Base-by-base conservation (phyloP, 1,140 invertebrate genomes). In the Nylanderia fulva region DNA sequence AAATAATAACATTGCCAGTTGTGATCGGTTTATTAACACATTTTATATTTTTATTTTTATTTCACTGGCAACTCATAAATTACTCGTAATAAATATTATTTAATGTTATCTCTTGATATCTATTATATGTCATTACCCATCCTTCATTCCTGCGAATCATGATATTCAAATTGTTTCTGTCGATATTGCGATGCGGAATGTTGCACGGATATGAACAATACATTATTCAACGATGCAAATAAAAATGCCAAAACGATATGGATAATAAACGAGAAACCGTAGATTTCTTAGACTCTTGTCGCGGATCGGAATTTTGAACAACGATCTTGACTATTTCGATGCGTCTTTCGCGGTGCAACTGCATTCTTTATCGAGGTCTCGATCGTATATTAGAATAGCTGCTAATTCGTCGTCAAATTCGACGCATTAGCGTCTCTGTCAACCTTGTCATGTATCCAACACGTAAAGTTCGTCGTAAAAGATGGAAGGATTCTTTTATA, bases 391-490 rank as follows among this genome's bases (percentile, higher is more conserved):
- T 63, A 71, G 11, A 45, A 21, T 13, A 7, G 60, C 54, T 56
- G 86, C 86, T 88, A 88, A 88, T 88, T 76, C 15, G 48, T 85
- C 24, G 83, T 75, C 71, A 85, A 88, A 82, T 88, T 68, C 45
- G 11, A 42, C 60, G 33, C 63, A 75, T 88, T 88, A 88, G 69
- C 54, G 18, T n/a, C 36, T 54, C 18, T 58, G 45, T 48, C 52
- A 83, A 42, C 11, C 4, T 56, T 58, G 18, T 56, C 29, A 42
- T 72, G n/a, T n/a, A 68, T 36, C 2, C 0, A 63, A 45, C 15
- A 66, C n/a, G n/a, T n/a, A n/a, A n/a, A 52, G 9, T 11, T 66
- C 29, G 27, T 42, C 13, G 7, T 18, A 69, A 13, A 39, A 52
- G 11, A 45, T 60, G 7, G 5, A 80, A 58, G n/a, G n/a, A 45